Base-by-base conservation (phyloP, 2,113 vertebrate genomes). In the Alligator sinensis region DNA sequence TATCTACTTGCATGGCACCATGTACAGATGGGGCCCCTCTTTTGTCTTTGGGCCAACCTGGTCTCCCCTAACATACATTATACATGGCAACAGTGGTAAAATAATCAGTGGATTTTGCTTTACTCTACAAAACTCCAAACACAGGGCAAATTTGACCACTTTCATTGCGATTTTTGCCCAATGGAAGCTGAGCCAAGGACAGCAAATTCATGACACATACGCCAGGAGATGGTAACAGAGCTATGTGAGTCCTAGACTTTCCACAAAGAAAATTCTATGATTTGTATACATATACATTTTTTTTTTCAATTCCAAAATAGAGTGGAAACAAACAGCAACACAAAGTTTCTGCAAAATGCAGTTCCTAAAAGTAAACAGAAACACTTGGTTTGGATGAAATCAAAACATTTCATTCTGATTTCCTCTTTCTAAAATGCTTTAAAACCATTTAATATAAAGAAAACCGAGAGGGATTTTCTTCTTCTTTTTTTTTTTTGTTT, bases 31-130 rank as follows among this genome's bases (percentile, higher is more conserved):
- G 21, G 30, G 1, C 3, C 0, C 47, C 14, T 22, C 5, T 87
- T 75, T 10, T 68, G 61, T 6, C 11, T 5, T n/a, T 0, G 0
- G 3, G 2, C 1, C 47, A 47, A 47, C 2, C 47, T 9, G 7
- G 47, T 47, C 47, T 47, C 47, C 47, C 47, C 7, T 47, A 47
- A 47, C 9, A 47, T 47, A 47, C 8, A 9, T 47, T 9, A 9
- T 47, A 47, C 47, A 47, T 47, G 47, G 47, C 47, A 47, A 47
- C 47, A 47, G 47, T 47, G 47, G 47, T 47, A 47, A 47, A 47
- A 13, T 74, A 74, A 74, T 47, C 24, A n/a, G 12, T 38, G 15
- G 15, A 9, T 15, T 8, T 68, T n/a, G 70, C 30, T 47, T 74
- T 14, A 19, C 34, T 74, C 70, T 38, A 21, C 18, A 22, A 72